Percentiles rank a stretch among this genome's conserved stretches.
Evolutionary conservation across 2,797 vertebrate species (phyloP).

Genomic region (Micrastur ruficollis): DNA sequence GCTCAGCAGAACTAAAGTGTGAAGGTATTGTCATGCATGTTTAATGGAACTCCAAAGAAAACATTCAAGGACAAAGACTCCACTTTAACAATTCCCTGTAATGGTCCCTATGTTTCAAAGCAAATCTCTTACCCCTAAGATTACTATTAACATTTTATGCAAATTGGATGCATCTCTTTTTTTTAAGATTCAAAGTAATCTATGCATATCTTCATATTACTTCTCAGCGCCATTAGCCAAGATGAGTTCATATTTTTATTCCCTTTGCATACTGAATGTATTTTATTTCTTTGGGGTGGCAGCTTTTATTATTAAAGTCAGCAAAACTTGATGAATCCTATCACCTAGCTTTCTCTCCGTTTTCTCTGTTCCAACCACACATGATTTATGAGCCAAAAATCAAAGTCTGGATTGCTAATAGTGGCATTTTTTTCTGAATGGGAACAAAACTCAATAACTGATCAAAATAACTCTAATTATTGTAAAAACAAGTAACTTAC

Average conservation of each 20-base stretch:
- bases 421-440: not conserved
- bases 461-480: not conserved
- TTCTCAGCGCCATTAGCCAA: constrained; percentile 53
- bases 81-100: not conserved
- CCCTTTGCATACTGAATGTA: not conserved
- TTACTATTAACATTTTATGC: constrained; percentile 50
- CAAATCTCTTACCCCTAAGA: constrained; percentile 40
- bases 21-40: not conserved
- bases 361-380: not conserved
- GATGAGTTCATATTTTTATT: constrained; percentile 61
- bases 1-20: not conserved
- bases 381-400: constrained; percentile 42
- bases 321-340: constrained; percentile 30
- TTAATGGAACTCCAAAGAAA: constrained; percentile 14
- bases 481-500: not conserved
- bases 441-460: not conserved
- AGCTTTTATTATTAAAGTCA: constrained; percentile 64
- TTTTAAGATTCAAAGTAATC: constrained; percentile 45
- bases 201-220: constrained; percentile 47
- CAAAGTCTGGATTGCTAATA: not conserved
- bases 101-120: constrained; percentile 9
- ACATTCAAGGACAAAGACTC: constrained; percentile 19
- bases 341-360: constrained; percentile 2
- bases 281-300: constrained; percentile 48
- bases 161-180: constrained; percentile 54